phyloP scores from a whole-genome alignment of 2,113 vertebrate species.

The Eptesicus fuscus region DNA sequence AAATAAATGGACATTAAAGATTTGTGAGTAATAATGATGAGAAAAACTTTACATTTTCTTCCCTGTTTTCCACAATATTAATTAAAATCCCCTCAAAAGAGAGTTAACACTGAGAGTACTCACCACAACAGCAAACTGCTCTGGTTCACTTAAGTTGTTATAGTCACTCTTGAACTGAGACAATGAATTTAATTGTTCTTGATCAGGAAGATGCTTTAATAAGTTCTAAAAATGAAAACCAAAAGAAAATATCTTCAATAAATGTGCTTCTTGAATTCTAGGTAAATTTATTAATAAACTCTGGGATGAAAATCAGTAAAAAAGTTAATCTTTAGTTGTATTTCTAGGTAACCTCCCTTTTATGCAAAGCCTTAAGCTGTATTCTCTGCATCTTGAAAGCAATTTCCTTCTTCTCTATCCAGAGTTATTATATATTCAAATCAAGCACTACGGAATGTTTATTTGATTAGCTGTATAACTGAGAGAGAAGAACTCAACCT shows the following conservation, averaged over 20 bases:
- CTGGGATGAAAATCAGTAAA: neutral
- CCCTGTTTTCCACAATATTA: neutral
- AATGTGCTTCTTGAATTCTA: neutral
- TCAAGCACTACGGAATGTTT: conserved; percentile 55
- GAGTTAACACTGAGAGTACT: conserved; percentile 74
- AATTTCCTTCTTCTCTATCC: neutral
- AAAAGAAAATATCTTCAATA: conserved; percentile 26
- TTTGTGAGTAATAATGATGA: neutral
- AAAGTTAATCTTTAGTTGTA: conserved; percentile 4
- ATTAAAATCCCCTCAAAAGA: neutral
- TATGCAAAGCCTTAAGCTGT: neutral
- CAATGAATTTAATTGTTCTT: conserved; percentile 90
- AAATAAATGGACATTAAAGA: neutral
- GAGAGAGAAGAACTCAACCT: conserved; percentile 53
- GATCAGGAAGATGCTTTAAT: conserved; percentile 94
- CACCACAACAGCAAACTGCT: conserved; percentile 97
- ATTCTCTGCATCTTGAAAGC: neutral
- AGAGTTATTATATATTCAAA: conserved; percentile 53
- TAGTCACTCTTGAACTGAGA: conserved; percentile 91
- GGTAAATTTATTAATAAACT: neutral
- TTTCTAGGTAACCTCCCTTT: conserved; percentile 9
- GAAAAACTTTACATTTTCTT: neutral
- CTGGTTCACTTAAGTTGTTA: conserved; percentile 91
- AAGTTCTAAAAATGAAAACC: conserved; percentile 81
- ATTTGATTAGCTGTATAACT: conserved; percentile 57